Evolutionary conservation across 2,113 vertebrate genomes (phyloP).

Genomic region (Uropsilus gracilis): DNA sequence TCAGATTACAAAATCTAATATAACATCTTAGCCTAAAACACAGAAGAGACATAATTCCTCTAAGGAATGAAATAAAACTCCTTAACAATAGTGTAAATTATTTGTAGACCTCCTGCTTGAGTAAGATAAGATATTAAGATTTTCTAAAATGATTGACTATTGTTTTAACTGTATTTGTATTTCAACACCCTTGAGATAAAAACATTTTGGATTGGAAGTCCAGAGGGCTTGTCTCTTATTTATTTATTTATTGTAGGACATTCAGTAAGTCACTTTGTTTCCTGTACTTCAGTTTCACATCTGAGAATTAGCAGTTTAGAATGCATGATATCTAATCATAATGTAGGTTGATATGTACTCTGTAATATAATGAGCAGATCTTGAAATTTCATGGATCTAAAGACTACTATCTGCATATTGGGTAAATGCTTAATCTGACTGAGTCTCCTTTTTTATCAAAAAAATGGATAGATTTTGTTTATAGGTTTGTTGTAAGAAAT

Average conservation of each 20-base stretch:
- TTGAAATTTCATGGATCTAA: neutral
- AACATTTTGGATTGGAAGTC: neutral
- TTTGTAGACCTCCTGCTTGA: slow-evolving; percentile 53
- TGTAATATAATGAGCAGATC: neutral
- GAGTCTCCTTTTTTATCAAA: neutral
- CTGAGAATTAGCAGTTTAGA: neutral
- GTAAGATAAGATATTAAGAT: slow-evolving; percentile 55
- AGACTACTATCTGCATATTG: neutral
- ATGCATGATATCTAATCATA: neutral
- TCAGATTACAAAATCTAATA: slow-evolving; percentile 49
- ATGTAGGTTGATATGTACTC: neutral
- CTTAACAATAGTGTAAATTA: slow-evolving; percentile 67
- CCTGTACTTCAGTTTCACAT: neutral
- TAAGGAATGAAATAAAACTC: slow-evolving; percentile 37
- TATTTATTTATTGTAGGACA: neutral
- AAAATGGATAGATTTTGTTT: neutral
- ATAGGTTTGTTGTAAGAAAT: neutral
- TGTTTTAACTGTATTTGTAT: slow-evolving; percentile 66
- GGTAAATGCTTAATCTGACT: neutral
- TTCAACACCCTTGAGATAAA: neutral
- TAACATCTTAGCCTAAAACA: slow-evolving; percentile 7
- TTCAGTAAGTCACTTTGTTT: neutral
- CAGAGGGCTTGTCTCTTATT: neutral
- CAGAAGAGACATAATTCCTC: neutral
- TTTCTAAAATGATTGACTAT: slow-evolving; percentile 63